Base-by-base conservation (phyloP, 2,113 vertebrate species). In the Caracal caracal region DNA sequence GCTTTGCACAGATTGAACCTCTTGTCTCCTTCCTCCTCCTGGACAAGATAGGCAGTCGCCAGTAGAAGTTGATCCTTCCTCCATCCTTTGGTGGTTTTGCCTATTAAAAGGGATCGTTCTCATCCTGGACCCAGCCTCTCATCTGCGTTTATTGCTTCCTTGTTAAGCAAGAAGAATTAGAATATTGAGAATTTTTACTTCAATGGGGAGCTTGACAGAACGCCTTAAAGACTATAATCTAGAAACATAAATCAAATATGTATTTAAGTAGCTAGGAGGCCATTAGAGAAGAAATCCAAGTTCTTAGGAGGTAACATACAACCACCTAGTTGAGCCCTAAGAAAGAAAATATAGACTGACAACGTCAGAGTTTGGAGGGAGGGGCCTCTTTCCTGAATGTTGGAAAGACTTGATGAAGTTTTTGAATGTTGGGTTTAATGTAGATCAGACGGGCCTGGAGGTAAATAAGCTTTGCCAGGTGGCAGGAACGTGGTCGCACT, bases 151-250 rank as follows among this genome's bases (percentile, higher is more conserved):
- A 59, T 56, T 28, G n/a, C 33, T 86, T 51, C 40, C 68, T 90
- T 59, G 70, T 95, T 90, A 83, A 94, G 26, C 19, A 90, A 78
- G 16, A 70, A 88, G 35, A 59, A 80, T 84, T 84, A 59, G 65
- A 92, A 84, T 75, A 81, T 53, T 87, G 88, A 92, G 80, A 97
- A 84, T n/a, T 15, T 80, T 91, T 90, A 17, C 30, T 93, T 66
- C 81, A 82, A 19, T 51, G 20, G 89, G 49, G 47, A 70, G 3
- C 47, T 85, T 88, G 35, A 88, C 61, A 90, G 59, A 94, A 87
- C 92, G 75, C 40, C 33, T 86, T 93, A 88, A 92, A 94, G 70
- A 95, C 70, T 93, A 59, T 90, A 95, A 97, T 95, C 66, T 86
- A 63, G 73, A 91, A 86, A 75, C 6, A 2, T 28, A 68, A 91